These are phyloP conservation scores for Otocyon megalotis DNA, from an alignment of 2,113 vertebrate species.

Conservation along the genomic window DNA sequence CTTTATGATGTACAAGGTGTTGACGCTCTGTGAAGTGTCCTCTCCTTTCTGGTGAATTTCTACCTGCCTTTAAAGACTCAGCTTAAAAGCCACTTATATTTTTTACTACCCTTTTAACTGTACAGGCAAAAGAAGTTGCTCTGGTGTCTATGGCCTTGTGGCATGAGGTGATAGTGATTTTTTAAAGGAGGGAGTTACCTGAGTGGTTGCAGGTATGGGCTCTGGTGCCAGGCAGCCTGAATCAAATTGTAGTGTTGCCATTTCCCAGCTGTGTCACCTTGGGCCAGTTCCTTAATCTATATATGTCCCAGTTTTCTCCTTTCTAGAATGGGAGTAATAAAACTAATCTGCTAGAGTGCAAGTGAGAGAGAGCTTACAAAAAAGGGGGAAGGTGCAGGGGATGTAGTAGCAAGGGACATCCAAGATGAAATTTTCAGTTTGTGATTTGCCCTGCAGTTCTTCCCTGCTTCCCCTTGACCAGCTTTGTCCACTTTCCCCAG, in stretches of 20 bases:
- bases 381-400: neutral
- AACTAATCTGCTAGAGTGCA: neutral
- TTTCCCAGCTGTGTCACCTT: neutral
- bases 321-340: neutral
- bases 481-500: neutral
- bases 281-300: neutral
- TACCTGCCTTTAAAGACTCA: neutral
- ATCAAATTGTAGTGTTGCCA: neutral
- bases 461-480: neutral
- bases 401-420: neutral
- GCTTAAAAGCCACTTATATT: neutral
- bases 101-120: neutral
- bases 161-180: neutral
- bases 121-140: neutral
- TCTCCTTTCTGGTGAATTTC: neutral
- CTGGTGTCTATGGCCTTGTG: neutral
- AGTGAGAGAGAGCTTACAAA: neutral
- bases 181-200: neutral
- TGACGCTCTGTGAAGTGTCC: neutral
- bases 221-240: neutral
- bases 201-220: neutral
- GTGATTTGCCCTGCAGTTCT: neutral
- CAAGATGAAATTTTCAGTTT: neutral
- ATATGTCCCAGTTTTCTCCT: neutral
- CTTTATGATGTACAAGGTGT: neutral